These are phyloP conservation scores for Pipistrellus pipistrellus DNA, from an alignment of 2,797 vertebrate species.

Conservation along the genomic window DNA sequence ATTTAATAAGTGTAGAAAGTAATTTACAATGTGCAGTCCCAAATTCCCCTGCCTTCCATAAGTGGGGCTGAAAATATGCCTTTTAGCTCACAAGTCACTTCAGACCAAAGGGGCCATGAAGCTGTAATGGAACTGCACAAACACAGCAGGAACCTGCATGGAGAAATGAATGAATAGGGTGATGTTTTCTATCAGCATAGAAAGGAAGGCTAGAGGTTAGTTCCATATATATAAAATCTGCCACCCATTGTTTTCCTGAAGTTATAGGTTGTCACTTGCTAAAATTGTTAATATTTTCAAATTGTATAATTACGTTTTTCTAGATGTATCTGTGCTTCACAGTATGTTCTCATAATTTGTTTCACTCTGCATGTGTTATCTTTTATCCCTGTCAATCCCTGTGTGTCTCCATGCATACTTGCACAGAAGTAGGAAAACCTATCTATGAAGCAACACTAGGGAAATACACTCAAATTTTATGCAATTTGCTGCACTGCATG, in stretches of 20 bases:
- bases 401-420: neutral
- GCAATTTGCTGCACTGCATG: neutral
- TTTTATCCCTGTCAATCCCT: neutral
- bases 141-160: neutral
- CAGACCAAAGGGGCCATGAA: neutral
- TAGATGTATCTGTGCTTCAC: neutral
- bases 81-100: neutral
- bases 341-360: neutral
- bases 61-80: neutral
- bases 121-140: neutral
- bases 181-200: neutral
- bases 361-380: neutral
- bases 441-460: neutral
- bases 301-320: neutral
- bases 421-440: slow-evolving; percentile 41
- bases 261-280: neutral
- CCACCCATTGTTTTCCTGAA: neutral
- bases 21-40: neutral
- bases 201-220: neutral
- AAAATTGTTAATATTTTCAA: neutral
- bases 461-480: neutral
- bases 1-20: slow-evolving; percentile 32
- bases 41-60: slow-evolving; percentile 10
- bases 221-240: neutral
- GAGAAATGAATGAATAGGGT: neutral